These are phyloP conservation scores for Sclerodermus sp. DNA, from an alignment of 2,888 invertebrate species.

Conservation along the genomic window DNA sequence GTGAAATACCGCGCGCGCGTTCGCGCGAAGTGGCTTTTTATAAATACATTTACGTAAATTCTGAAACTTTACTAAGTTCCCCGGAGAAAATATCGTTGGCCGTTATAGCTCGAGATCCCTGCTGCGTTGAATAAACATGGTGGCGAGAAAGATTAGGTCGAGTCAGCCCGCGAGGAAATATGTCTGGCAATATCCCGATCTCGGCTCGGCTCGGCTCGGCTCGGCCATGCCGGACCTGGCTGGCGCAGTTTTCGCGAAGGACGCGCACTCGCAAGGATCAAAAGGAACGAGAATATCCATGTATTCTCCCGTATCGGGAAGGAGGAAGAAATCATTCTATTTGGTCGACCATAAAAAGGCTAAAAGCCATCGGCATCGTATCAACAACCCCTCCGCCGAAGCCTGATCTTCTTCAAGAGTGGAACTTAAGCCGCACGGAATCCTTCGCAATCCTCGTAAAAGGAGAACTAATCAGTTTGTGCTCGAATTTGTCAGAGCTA, in stretches of 20 bases:
- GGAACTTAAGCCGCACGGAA: conserved; percentile 34
- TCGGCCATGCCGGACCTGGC: too few species aligned
- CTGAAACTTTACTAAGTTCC: too few species aligned
- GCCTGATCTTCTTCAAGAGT: conserved; percentile 20
- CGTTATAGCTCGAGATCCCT: neutral
- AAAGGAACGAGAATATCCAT: conserved; percentile 15
- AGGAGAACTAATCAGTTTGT: conserved; percentile 29
- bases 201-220: neutral
- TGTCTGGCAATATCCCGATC: conserved; percentile 34
- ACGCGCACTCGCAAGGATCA: conserved; percentile 1
- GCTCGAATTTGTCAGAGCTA: neutral
- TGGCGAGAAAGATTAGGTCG: conserved; percentile 11
- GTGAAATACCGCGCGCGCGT: too few species aligned
- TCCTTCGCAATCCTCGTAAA: conserved; percentile 28
- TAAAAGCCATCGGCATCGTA: conserved; percentile 43
- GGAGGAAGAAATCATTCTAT: conserved; percentile 33
- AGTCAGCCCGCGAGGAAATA: conserved; percentile 26
- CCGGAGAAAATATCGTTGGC: too few species aligned
- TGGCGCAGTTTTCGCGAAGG: too few species aligned
- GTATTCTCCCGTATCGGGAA: conserved; percentile 7
- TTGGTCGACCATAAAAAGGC: conserved; percentile 45
- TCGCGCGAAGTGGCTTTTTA: too few species aligned
- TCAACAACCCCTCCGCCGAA: conserved; percentile 26
- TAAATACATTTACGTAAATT: too few species aligned
- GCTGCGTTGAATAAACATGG: conserved; percentile 22